Conservation (phyloP, 2,888 invertebrate species). For the Pogonocherus hispidulus region DNA sequence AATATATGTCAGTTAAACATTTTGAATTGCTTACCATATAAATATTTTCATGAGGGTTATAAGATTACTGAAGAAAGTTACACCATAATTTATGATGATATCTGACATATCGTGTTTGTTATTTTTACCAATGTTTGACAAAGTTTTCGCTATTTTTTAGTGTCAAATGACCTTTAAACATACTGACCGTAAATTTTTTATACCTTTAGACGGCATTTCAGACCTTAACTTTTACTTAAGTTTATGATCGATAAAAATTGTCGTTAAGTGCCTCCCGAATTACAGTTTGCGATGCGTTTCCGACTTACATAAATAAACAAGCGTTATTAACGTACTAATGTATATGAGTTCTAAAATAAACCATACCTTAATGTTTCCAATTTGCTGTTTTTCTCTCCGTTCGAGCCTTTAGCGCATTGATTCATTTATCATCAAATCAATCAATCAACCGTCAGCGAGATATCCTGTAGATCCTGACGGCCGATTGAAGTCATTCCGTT, state of each 20-base stretch:
- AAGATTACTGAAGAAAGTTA: no score
- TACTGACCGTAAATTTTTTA: no score
- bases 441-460: background rate
- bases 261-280: background rate
- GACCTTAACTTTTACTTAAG: background rate
- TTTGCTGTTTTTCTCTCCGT: background rate
- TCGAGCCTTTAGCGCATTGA: background rate
- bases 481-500: constrained; percentile 1
- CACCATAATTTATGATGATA: no score
- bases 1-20: no score
- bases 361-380: background rate
- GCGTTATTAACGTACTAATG: background rate
- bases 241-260: background rate
- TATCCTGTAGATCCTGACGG: background rate
- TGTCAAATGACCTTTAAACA: no score
- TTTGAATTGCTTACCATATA: no score
- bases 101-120: no score
- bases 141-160: no score
- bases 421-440: background rate
- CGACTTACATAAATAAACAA: background rate
- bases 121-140: no score
- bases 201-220: no score
- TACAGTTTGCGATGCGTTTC: background rate
- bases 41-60: no score
- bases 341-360: background rate